Percentiles rank a stretch among this genome's conserved stretches.
phyloP scores from a whole-genome alignment of 2,888 invertebrate species.

The Muschampia plurimacula region DNA sequence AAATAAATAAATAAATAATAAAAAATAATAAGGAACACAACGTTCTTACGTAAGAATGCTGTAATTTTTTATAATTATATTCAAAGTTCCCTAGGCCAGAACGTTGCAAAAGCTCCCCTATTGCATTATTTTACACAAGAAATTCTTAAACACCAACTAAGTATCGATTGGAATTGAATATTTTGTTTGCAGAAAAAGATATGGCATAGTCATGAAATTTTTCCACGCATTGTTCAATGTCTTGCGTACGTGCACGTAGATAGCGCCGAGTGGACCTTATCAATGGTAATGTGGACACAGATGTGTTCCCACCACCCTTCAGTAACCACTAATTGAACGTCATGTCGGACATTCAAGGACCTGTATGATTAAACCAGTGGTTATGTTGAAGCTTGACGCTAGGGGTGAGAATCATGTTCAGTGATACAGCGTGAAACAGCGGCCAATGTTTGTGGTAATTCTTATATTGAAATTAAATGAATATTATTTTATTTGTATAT shows the following conservation, averaged over 20 bases:
- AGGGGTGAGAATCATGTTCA: not conserved
- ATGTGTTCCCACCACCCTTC: constrained; percentile 61
- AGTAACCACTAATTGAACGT: constrained; percentile 45
- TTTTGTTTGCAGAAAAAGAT: constrained; percentile 24
- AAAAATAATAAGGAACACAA: too few relatives aligned
- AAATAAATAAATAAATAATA: too few relatives aligned
- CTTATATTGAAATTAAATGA: too few relatives aligned
- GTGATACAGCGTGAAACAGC: too few relatives aligned
- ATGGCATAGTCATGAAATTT: constrained; percentile 25
- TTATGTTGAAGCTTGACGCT: not conserved
- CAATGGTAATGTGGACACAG: constrained; percentile 72
- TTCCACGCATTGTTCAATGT: constrained; percentile 37
- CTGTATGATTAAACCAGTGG: constrained; percentile 27
- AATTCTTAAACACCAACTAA: not conserved
- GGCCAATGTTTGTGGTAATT: too few relatives aligned
- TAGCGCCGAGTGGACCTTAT: constrained; percentile 53
- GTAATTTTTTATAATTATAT: too few relatives aligned
- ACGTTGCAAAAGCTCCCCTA: too few relatives aligned
- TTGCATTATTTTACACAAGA: not conserved
- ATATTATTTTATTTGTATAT: too few relatives aligned
- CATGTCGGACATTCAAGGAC: constrained; percentile 52
- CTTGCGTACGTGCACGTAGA: constrained; percentile 38
- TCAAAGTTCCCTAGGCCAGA: too few relatives aligned
- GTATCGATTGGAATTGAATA: constrained; percentile 9
- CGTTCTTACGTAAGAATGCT: too few relatives aligned